Conservation (phyloP, 2,888 invertebrate genomes). For the Dasysyrphus tricinctus region DNA sequence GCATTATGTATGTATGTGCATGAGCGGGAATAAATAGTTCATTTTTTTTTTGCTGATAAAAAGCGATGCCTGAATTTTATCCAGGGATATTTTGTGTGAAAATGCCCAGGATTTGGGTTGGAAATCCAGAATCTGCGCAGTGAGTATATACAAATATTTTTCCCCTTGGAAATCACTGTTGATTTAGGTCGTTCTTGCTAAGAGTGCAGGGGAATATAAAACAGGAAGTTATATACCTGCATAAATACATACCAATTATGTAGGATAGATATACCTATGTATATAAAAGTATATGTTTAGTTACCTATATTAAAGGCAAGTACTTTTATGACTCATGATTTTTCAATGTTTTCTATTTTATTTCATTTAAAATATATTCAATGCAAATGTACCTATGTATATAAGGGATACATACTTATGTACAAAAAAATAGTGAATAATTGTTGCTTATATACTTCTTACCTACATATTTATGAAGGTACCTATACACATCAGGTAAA, state of each 20-base stretch:
- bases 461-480: neutral
- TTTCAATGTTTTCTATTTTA: constrained; percentile 18
- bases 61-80: constrained; percentile 31
- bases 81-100: constrained; percentile 37
- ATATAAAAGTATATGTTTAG: neutral
- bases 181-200: neutral
- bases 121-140: constrained; percentile 54
- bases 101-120: constrained; percentile 44
- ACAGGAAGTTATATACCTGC: neutral
- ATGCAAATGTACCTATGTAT: neutral
- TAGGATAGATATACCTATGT: neutral
- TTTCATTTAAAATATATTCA: neutral
- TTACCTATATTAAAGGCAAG: neutral
- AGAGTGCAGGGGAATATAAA: neutral
- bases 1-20: neutral
- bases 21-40: constrained; percentile 6
- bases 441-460: constrained; percentile 27
- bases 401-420: neutral
- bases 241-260: neutral
- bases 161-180: constrained; percentile 33
- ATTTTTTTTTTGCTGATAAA: neutral
- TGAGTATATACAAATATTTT: constrained; percentile 13
- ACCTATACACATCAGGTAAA: neutral
- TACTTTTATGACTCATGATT: constrained; percentile 27
- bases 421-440: neutral